Conservation (phyloP, 30 jellyfish, hydroid and myxozoan species). For the Euphysa ruthae region DNA sequence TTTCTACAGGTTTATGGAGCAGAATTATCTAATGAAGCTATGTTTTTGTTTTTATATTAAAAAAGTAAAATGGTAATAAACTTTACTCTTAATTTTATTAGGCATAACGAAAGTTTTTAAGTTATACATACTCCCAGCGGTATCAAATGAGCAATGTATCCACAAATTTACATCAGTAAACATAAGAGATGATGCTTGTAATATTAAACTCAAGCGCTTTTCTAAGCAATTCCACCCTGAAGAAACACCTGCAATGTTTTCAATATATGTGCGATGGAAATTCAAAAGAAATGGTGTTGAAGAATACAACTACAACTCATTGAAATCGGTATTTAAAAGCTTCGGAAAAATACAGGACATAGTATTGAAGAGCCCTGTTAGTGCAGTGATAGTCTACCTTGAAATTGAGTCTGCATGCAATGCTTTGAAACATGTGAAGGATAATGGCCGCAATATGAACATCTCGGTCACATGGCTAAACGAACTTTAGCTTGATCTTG, state of each 20-base stretch:
- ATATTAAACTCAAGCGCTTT: neutral
- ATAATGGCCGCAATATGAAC: slow-evolving; percentile 7
- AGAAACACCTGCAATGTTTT: slow-evolving; percentile 14
- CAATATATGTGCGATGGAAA: slow-evolving; percentile 21
- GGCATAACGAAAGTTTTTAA: too few species aligned
- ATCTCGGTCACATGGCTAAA: slow-evolving; percentile 5
- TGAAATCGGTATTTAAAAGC: neutral
- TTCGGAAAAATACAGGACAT: slow-evolving; percentile 7
- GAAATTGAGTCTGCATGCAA: slow-evolving; percentile 7
- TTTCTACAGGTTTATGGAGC: too few species aligned
- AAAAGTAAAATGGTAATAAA: too few species aligned
- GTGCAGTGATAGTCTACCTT: slow-evolving; percentile 9
- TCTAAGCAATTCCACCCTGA: neutral
- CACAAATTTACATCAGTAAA: too few species aligned
- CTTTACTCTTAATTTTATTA: too few species aligned
- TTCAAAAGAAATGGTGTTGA: neutral
- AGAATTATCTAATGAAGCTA: too few species aligned
- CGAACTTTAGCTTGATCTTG: too few species aligned
- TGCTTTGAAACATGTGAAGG: neutral
- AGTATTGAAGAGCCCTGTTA: slow-evolving; percentile 4
- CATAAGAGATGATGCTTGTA: neutral
- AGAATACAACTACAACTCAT: neutral
- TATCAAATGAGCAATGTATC: too few species aligned
- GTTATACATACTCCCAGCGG: too few species aligned
- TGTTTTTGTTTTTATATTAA: too few species aligned